These are phyloP conservation scores for Apotomis betuletana DNA, from an alignment of 2,888 invertebrate species.

Conservation along the genomic window DNA sequence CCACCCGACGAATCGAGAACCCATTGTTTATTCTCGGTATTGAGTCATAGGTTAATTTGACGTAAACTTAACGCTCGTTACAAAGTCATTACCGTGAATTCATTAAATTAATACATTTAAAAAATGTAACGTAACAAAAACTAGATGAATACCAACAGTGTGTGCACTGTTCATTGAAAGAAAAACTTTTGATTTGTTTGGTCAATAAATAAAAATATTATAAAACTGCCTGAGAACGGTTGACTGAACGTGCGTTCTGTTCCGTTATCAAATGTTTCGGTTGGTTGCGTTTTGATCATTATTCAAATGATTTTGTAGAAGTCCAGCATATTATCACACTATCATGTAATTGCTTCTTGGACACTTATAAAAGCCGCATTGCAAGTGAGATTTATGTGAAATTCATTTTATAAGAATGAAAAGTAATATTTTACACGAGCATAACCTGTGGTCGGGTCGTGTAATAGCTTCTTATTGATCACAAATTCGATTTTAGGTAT, in stretches of 20 bases:
- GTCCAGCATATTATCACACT: neutral
- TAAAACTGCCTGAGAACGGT: constrained; percentile 23
- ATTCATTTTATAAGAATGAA: no score
- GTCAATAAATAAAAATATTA: constrained; percentile 28
- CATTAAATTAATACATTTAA: constrained; percentile 2
- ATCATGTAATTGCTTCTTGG: no score
- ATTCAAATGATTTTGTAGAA: neutral
- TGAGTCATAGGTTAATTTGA: constrained; percentile 42
- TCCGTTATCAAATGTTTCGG: constrained; percentile 25
- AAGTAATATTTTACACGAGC: neutral
- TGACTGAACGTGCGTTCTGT: constrained; percentile 37
- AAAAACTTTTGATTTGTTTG: constrained; percentile 28
- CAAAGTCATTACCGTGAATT: constrained; percentile 21
- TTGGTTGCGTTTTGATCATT: constrained; percentile 35
- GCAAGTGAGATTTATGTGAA: no score
- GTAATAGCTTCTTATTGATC: neutral
- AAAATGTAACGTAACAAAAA: neutral
- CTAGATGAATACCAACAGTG: neutral
- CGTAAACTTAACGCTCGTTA: constrained; percentile 31
- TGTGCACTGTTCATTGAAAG: constrained; percentile 4
- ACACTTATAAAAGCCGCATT: no score
- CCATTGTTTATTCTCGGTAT: constrained; percentile 43
- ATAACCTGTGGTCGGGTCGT: neutral
- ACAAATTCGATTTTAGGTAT: neutral
- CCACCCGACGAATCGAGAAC: constrained; percentile 19